Percentiles rank a stretch among this genome's conserved stretches.
Evolutionary conservation across 2,797 vertebrate species (phyloP).

Genomic region (Otolemur crassicaudatus): DNA sequence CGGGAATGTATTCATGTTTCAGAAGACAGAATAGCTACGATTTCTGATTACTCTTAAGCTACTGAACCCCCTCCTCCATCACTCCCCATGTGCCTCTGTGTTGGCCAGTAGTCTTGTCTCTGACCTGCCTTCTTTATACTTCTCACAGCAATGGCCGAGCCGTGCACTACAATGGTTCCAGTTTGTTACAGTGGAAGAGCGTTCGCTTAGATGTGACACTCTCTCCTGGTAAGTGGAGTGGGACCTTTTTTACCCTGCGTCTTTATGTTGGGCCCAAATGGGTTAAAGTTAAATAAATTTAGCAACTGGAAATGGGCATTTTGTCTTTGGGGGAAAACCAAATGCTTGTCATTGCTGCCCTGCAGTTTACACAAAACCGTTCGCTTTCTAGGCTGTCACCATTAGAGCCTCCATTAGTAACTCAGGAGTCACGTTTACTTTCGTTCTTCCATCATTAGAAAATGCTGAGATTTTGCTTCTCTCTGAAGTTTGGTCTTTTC

Average conservation of each 20-base stretch:
- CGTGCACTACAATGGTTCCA: constrained; percentile 99
- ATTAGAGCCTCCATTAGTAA: background rate
- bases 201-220: constrained; percentile 97
- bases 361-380: background rate
- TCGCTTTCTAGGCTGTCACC: background rate
- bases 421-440: background rate
- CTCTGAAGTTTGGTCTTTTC: constrained; percentile 10
- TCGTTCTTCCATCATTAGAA: background rate
- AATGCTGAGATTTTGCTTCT: background rate
- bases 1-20: background rate
- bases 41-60: background rate
- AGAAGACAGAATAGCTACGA: background rate
- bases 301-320: background rate
- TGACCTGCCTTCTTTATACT: constrained; percentile 54
- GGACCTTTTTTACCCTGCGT: background rate
- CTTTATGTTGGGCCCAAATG: background rate
- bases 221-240: constrained; percentile 92
- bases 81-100: fast-evolving
- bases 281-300: background rate
- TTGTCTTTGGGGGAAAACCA: background rate
- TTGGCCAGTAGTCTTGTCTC: no score
- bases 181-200: constrained; percentile 99
- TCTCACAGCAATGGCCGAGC: constrained; percentile 95
- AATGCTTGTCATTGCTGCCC: background rate
- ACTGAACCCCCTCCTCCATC: fast-evolving